Evolutionary conservation across 2,797 vertebrate species (phyloP).

Genomic region (Paratrypauchen microcephalus): DNA sequence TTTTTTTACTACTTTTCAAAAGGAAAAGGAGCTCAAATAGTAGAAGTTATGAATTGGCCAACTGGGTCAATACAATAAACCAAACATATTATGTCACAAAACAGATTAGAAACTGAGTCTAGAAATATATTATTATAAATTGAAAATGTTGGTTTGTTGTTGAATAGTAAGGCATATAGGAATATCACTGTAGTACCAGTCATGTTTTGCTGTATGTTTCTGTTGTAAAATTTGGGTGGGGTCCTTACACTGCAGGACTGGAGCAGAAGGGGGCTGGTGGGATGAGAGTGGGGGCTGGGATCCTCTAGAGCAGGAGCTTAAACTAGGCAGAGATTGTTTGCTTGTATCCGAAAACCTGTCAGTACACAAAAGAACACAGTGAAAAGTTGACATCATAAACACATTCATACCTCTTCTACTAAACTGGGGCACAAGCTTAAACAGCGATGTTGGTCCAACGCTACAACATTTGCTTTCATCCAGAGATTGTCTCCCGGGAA

Average conservation of each 20-base stretch:
- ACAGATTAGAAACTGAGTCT: neutral
- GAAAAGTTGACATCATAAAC: constrained; percentile 56
- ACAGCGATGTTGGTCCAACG: constrained; percentile 35
- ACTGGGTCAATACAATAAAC: neutral
- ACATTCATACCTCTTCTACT: constrained; percentile 53
- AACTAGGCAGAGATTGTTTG: constrained; percentile 54
- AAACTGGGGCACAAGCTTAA: constrained; percentile 46
- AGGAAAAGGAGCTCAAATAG: neutral
- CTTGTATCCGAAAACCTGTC: constrained; percentile 29
- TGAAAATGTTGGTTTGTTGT: neutral
- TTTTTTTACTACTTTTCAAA: neutral
- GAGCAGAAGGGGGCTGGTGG: constrained; percentile 32
- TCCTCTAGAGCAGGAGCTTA: constrained; percentile 41
- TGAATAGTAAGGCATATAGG: neutral
- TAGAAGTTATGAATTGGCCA: neutral
- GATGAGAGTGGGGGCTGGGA: constrained; percentile 51
- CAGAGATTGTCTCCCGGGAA: constrained; percentile 54
- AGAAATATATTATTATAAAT: neutral
- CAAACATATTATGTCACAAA: neutral
- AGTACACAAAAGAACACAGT: constrained; percentile 51
- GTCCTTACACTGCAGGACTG: constrained; percentile 55
- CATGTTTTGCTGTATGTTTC: constrained; percentile 22
- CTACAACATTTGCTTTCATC: constrained; percentile 58
- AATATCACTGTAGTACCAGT: neutral
- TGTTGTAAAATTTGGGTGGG: constrained; percentile 65